These are phyloP conservation scores for Malthinus seriepunctatus DNA, from an alignment of 2,888 invertebrate genomes.

Conservation along the genomic window DNA sequence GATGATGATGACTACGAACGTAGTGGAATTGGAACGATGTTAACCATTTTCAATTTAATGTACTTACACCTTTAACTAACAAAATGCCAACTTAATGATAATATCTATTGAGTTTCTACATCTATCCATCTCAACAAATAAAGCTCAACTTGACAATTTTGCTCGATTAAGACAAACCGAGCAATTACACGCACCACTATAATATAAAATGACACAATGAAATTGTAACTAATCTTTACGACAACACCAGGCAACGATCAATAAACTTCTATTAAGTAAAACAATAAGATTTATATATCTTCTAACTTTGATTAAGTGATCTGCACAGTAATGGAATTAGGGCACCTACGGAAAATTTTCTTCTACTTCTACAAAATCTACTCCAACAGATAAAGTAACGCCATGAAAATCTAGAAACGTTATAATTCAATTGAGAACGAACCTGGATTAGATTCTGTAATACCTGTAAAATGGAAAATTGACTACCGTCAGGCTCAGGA, in stretches of 20 bases:
- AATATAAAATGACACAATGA: slow-evolving; percentile 18
- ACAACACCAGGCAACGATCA: slow-evolving; percentile 17
- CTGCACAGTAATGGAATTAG: too few species aligned
- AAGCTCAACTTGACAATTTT: slow-evolving; percentile 23
- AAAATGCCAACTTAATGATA: slow-evolving; percentile 11
- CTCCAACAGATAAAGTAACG: too few species aligned
- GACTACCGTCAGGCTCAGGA: too few species aligned
- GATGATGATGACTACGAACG: slow-evolving; percentile 32
- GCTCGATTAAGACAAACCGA: slow-evolving; percentile 26
- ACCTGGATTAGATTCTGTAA: too few species aligned
- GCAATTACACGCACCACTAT: slow-evolving; percentile 25
- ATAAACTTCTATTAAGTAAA: slow-evolving; percentile 15
- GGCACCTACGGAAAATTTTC: not conserved
- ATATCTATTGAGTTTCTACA: slow-evolving; percentile 10
- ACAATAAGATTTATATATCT: slow-evolving; percentile 6
- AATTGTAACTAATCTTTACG: slow-evolving; percentile 24
- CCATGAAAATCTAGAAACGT: too few species aligned
- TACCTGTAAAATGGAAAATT: too few species aligned
- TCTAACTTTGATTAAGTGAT: not conserved
- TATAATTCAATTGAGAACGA: too few species aligned
- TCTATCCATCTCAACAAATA: slow-evolving; percentile 21
- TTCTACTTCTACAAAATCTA: too few species aligned
- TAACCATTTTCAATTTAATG: slow-evolving; percentile 29
- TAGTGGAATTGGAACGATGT: slow-evolving; percentile 26
- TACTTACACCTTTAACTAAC: slow-evolving; percentile 20